Base-by-base conservation (phyloP, 2,888 invertebrate species). In the Athetis lepigone region DNA sequence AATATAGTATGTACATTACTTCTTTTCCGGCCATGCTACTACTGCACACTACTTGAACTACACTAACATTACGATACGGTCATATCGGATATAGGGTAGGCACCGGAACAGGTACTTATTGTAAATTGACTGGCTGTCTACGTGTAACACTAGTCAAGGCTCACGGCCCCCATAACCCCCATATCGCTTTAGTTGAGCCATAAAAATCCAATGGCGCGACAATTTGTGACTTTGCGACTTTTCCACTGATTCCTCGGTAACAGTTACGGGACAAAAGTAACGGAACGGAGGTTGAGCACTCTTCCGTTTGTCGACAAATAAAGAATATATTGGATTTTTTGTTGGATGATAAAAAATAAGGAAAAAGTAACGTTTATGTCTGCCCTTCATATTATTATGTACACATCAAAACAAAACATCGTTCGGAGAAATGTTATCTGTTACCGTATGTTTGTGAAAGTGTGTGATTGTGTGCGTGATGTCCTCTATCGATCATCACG, bases 261-360 rank as follows among this genome's bases (percentile, higher is more conserved):
- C 59, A 45, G 55, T 62, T 46, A 54, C 51, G 37, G 49, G 60
- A 65, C 40, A 60, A 54, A 59, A 47, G 62, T 63, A 57, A 72
- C 46, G 46, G 23, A 45, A 49, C 36, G 39, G 63, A 61, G 50
- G 56, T 59, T 52, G 64, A 77, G 54, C 29, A 67, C 50, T 61
- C 61, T 70, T 66, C 59, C 50, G 56, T 67, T 71, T 62, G 56
- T 64, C 50, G 61, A 61, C 49, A 77, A 79, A 79, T 78, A 80
- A 57, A 64, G 45, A 66, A 66, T 63, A 69, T 79, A 78, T 80
- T 75, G 62, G 70, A 65, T 68, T 70, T 79, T 70, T 61, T 77
- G 49, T 63, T 58, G 52, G 54, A 71, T 75, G 62, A 72, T 70
- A 68, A 80, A 79, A 75, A 59, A 77, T 72, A 80, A 80, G 69